Percentiles rank a stretch among this genome's conserved stretches.
Evolutionary conservation across 2,113 vertebrate genomes (phyloP).

Genomic region (Hirundichthys speculiger): DNA sequence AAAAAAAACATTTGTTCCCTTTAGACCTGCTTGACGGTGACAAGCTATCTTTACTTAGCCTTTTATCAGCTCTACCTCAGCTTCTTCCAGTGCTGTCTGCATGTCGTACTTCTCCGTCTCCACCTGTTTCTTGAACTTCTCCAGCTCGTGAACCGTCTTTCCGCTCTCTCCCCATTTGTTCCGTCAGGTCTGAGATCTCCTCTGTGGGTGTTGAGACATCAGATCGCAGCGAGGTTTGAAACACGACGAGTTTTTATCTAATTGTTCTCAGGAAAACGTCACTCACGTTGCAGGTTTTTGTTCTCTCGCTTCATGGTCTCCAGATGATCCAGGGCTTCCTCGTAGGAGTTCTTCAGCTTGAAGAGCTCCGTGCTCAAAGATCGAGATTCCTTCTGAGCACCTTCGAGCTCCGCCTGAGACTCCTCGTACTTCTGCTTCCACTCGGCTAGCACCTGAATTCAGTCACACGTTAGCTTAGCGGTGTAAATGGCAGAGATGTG

Average conservation of each 20-base stretch:
- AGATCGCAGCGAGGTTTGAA: background rate
- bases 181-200: constrained; percentile 71
- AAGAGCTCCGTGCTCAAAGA: constrained; percentile 68
- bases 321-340: constrained; percentile 67
- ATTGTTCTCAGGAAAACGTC: background rate
- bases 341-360: constrained; percentile 75
- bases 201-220: constrained; percentile 25
- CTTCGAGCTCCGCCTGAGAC: constrained; percentile 69
- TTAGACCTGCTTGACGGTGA: too few relatives aligned
- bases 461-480: too few relatives aligned
- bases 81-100: constrained; percentile 69
- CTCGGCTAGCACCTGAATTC: constrained; percentile 60
- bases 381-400: constrained; percentile 56
- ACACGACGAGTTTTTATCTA: background rate
- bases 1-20: background rate
- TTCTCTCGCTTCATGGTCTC: constrained; percentile 74
- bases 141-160: constrained; percentile 70
- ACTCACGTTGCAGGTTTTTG: constrained; percentile 71
- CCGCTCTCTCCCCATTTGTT: constrained; percentile 67
- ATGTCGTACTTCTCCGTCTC: constrained; percentile 69
- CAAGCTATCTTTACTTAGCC: too few relatives aligned
- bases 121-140: constrained; percentile 70
- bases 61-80: too few relatives aligned
- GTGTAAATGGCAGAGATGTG: too few relatives aligned
- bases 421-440: constrained; percentile 75